Base-by-base conservation (phyloP, 2,113 vertebrate species). In the Pseudorhombus dupliciocellatus region DNA sequence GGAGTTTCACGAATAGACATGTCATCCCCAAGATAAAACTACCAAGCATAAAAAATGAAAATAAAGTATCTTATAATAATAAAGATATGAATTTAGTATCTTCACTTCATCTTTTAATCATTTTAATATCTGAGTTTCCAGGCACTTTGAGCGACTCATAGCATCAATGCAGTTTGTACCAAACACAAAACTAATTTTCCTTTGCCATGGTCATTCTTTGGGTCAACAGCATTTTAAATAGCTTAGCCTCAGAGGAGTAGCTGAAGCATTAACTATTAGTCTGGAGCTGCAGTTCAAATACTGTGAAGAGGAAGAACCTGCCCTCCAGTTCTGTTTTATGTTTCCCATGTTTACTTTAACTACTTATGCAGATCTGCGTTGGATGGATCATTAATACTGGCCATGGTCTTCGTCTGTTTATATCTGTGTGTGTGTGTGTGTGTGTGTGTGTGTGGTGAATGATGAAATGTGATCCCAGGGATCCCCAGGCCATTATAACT, bases 381-480 rank as follows among this genome's bases (percentile, higher is more conserved):
- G 14, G 46, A 4, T 15, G 46, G 46, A 16, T 14, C 46, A 50
- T 44, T 57, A 63, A 68, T 67, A 56, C 70, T 71, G 63, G 66
- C 70, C 79, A 60, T 56, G 66, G 54, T 69, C 52, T 67, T 31
- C 68, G 60, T 78, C 60, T 50, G 34, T 67, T 24, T 37, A 31
- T 63, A 28, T 62, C 57, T 46, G 52, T 60, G 28, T 58, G 52
- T 63, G 51, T 66, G 67, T 59, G 46, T 60, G 31, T 25, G 22
- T 31, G 48, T 24, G 26, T 12, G 51, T n/a, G 7, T 24, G 57
- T 52, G 55, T 66, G 66, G 64, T n/a, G n/a, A n/a, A n/a, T n/a
- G 55, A 60, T 80, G 87, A 79, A 87, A 87, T 77, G 50, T 79
- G 84, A 89, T 44, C 63, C 11, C 20, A 6, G 3, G 26, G 28